Percentiles rank a stretch among this genome's conserved stretches.
Conservation (phyloP, 1,140 invertebrate species). For the Doryteuthis pealeii region DNA sequence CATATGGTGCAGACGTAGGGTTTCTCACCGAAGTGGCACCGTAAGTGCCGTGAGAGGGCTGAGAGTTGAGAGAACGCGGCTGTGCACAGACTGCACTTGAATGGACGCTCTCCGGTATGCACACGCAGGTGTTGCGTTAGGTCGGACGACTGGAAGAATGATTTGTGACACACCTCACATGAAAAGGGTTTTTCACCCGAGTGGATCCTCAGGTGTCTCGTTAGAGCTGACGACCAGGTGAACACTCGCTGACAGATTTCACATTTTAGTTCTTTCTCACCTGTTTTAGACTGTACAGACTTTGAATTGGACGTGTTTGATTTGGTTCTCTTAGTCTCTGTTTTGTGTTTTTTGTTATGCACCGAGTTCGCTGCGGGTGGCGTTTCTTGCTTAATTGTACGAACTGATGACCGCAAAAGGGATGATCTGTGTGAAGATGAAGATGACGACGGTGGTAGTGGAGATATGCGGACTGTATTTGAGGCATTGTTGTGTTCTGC, state of each 20-base stretch:
- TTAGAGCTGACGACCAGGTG: neutral
- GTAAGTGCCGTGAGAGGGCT: neutral
- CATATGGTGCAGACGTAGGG: neutral
- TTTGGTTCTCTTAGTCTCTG: too few relatives aligned
- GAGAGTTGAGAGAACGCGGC: constrained; percentile 3
- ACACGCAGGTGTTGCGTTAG: neutral
- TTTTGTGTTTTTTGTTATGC: too few relatives aligned
- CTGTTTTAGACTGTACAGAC: too few relatives aligned
- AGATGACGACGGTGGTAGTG: too few relatives aligned
- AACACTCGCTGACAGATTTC: neutral
- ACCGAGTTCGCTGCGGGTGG: too few relatives aligned
- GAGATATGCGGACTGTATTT: too few relatives aligned
- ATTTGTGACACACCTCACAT: constrained; percentile 1
- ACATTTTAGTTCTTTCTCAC: too few relatives aligned
- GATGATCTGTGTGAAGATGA: too few relatives aligned
- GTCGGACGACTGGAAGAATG: neutral
- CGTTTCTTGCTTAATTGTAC: too few relatives aligned
- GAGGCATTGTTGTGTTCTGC: too few relatives aligned
- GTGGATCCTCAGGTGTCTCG: neutral
- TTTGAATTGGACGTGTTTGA: too few relatives aligned
- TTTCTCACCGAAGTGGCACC: neutral
- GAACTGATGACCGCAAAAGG: too few relatives aligned
- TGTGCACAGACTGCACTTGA: neutral
- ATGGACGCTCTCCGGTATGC: constrained; percentile 1
- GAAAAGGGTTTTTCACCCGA: neutral